These are phyloP conservation scores for Campoplex capitator DNA, from an alignment of 2,888 invertebrate species.

Conservation along the genomic window DNA sequence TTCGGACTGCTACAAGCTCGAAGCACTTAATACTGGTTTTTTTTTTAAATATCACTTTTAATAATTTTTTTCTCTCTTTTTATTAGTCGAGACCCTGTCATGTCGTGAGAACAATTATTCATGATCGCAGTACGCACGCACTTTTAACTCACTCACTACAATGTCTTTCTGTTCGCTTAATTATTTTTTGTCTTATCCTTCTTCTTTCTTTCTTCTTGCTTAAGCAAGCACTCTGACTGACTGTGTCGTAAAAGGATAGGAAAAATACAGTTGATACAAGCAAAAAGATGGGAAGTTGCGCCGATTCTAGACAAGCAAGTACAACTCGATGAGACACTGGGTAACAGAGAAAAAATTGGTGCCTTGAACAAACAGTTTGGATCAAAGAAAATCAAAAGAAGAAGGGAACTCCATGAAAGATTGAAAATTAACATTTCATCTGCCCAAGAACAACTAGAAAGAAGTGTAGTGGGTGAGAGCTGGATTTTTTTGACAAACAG, in stretches of 20 bases:
- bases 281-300: slow-evolving; percentile 80
- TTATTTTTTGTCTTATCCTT: too few relatives aligned
- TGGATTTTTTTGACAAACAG: slow-evolving; percentile 6
- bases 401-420: slow-evolving; percentile 87
- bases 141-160: too few relatives aligned
- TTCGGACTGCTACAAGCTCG: too few relatives aligned
- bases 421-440: slow-evolving; percentile 87
- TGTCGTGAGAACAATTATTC: too few relatives aligned
- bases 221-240: too few relatives aligned
- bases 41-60: too few relatives aligned
- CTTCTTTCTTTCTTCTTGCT: too few relatives aligned
- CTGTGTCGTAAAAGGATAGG: slow-evolving; percentile 82
- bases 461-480: slow-evolving; percentile 85
- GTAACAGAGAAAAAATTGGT: slow-evolving; percentile 73
- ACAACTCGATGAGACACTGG: slow-evolving; percentile 61
- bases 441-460: slow-evolving; percentile 87
- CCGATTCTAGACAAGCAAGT: slow-evolving; percentile 76
- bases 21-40: too few relatives aligned
- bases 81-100: too few relatives aligned
- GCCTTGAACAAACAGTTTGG: slow-evolving; percentile 88
- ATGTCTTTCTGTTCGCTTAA: too few relatives aligned
- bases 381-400: slow-evolving; percentile 87
- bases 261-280: slow-evolving; percentile 80
- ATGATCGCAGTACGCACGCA: too few relatives aligned
- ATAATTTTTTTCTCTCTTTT: too few relatives aligned